Base-by-base conservation (phyloP, 2,113 vertebrate genomes). In the Ageneiosus marmoratus region DNA sequence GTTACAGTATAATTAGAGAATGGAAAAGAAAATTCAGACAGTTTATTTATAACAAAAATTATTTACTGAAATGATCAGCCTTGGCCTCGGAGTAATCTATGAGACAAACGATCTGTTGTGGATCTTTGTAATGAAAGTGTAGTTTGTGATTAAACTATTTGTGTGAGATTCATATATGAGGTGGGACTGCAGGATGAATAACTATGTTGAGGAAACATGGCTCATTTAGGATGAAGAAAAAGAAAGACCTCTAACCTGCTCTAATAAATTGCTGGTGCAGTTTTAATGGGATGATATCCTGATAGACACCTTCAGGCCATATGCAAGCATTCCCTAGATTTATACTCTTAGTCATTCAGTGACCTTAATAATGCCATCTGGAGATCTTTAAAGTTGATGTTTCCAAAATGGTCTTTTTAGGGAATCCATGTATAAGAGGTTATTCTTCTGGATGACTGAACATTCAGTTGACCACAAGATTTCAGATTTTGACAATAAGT, bases 1-100 rank as follows among this genome's bases (percentile, higher is more conserved):
- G 86, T 87, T 80, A 86, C 62, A 74, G 84, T 50, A 83, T 88
- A 91, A 92, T 92, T 91, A 91, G 78, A 81, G 63, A 77, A 70
- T 83, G 60, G 80, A 84, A 77, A 85, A 78, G 50, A 80, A 63
- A 60, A 83, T 65, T 80, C 48, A 83, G 77, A 44, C 85, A 79
- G 81, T 80, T 81, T 84, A 83, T 86, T 84, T 80, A 53, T 77
- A 82, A 74, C 83, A 48, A 69, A 87, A 81, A 74, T 83, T 84
- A 78, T 89, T 81, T 82, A 70, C 82, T 73, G 50, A 84, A 84
- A 87, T 79, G 73, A 84, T 86, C 85, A 82, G 62, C 70, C 77
- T 80, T 80, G 50, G 85, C 80, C 83, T 67, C 74, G 55, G 41
- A 79, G 85, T 79, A 85, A 83, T 83, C 18, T 77, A 15, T 41